Conservation (phyloP, 2,113 vertebrate species). For the Archilochus colubris region DNA sequence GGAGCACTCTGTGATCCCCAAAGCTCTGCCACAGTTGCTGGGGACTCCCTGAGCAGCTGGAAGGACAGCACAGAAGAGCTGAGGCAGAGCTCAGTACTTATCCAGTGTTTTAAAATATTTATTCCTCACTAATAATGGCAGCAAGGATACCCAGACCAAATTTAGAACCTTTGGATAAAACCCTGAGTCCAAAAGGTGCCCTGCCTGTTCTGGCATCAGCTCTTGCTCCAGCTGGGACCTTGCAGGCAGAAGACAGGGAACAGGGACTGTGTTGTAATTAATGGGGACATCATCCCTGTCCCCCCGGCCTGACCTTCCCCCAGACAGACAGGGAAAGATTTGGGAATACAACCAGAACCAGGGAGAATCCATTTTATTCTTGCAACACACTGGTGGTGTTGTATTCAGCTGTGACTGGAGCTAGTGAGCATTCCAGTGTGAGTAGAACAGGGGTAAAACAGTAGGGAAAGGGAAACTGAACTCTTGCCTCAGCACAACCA, state of each 20-base stretch:
- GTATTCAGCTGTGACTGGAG: not conserved
- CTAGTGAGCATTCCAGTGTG: rapidly evolving
- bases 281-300: not conserved
- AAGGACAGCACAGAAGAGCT: not conserved
- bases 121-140: not conserved
- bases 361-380: not conserved
- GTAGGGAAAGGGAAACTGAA: not conserved
- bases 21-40: not conserved
- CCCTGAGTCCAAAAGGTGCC: not conserved
- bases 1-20: slow-evolving; percentile 9
- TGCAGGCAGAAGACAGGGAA: not conserved
- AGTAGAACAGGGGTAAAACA: not conserved
- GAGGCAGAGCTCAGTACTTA: not conserved
- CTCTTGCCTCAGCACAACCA: not conserved
- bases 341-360: not conserved
- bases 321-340: not conserved
- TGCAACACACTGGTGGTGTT: not conserved
- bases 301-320: not conserved
- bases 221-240: not conserved
- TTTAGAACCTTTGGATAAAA: not conserved
- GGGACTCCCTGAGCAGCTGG: not conserved
- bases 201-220: not conserved
- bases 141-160: not conserved
- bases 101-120: not conserved
- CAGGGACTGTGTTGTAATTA: rapidly evolving